Evolutionary conservation across 2,113 vertebrate species (phyloP).

Genomic region (Steatornis caripensis): DNA sequence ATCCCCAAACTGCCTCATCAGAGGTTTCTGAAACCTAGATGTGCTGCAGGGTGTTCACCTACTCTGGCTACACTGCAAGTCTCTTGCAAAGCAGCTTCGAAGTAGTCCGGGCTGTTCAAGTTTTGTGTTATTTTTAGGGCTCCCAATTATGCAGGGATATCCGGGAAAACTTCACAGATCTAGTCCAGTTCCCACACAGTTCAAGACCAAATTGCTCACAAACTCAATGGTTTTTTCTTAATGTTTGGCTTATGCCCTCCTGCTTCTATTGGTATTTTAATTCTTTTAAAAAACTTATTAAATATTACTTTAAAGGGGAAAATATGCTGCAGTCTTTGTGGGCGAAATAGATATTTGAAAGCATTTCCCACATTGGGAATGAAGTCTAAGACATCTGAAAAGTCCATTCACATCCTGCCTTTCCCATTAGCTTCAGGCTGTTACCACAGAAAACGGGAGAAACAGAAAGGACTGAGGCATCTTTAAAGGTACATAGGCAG

Average conservation of each 20-base stretch:
- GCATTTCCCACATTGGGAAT: not conserved
- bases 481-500: not conserved
- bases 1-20: not conserved
- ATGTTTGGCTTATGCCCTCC: constrained; percentile 18
- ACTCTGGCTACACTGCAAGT: not conserved
- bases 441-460: not conserved
- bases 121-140: constrained; percentile 33
- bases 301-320: not conserved
- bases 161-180: constrained; percentile 42
- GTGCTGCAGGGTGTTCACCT: constrained; percentile 6
- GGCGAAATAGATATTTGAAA: not conserved
- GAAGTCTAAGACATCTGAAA: not conserved
- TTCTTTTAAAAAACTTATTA: not conserved
- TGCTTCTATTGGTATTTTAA: constrained; percentile 13
- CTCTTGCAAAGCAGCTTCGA: not conserved
- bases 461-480: not conserved
- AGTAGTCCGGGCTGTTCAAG: not conserved
- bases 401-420: not conserved
- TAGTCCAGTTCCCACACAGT: constrained; percentile 44
- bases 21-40: not conserved
- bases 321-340: not conserved
- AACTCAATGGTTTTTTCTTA: constrained; percentile 15
- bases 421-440: not conserved
- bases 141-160: constrained; percentile 12
- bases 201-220: constrained; percentile 19